phyloP scores from a whole-genome alignment of 2,888 invertebrate genomes.

The Fissipunctia ypsillon region DNA sequence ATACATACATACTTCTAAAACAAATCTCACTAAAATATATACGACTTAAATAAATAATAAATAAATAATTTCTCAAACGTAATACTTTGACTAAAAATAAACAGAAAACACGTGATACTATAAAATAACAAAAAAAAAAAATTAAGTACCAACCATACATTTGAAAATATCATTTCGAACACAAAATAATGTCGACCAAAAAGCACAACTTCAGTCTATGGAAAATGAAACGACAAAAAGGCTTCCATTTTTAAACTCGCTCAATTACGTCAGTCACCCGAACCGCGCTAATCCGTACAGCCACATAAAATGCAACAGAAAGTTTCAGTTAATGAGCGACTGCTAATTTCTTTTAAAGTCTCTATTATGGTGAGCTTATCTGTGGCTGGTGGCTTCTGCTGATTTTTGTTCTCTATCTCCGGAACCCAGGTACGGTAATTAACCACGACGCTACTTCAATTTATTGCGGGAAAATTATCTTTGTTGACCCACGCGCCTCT shows the following conservation, averaged over 20 bases:
- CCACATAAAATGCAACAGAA: conserved; percentile 66
- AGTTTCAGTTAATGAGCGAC: conserved; percentile 76
- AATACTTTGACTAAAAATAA: background rate
- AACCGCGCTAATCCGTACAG: conserved; percentile 59
- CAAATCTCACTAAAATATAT: too few relatives aligned
- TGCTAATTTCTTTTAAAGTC: conserved; percentile 83
- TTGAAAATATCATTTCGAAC: background rate
- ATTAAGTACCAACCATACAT: background rate
- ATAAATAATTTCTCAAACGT: background rate
- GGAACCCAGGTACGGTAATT: conserved; percentile 80
- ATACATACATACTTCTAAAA: too few relatives aligned
- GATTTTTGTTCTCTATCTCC: conserved; percentile 79
- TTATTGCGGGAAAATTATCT: conserved; percentile 85
- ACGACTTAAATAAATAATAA: too few relatives aligned
- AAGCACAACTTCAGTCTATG: conserved; percentile 31
- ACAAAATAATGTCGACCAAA: conserved; percentile 10
- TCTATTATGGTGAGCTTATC: conserved; percentile 80
- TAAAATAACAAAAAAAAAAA: background rate
- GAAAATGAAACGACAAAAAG: conserved; percentile 47
- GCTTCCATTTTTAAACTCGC: conserved; percentile 54
- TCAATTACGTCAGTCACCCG: conserved; percentile 61
- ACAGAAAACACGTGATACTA: background rate
- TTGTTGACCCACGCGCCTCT: conserved; percentile 84
- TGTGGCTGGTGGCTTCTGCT: conserved; percentile 68
- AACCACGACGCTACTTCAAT: conserved; percentile 80